Evolutionary conservation across 2,888 invertebrate species (phyloP), one percentile per base, ranked within the genome.

Genomic region (Epirrita christyi): DNA sequence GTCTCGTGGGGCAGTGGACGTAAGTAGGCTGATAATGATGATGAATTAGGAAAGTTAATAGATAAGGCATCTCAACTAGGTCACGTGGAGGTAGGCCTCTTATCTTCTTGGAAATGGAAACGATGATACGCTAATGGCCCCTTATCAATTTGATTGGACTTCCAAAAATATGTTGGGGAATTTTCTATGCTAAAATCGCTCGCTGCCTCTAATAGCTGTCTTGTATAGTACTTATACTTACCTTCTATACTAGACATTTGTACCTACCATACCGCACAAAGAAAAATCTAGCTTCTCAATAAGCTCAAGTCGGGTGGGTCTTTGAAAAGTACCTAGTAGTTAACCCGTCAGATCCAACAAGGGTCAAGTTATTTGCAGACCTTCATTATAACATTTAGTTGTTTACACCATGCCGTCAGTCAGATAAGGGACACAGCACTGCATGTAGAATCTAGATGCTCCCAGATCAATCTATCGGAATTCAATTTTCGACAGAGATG

Each of bases 351-450:
- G 66, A 72, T 72, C 73, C 71, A 70, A 34, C 66, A 29, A 29
- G 28, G 68, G 71, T 72, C 72, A 71, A 71, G 68, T 68, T 77
- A 76, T 76, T 78, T 72, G 51, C 64, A 75, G 66, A 61, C 46
- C 62, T 73, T 70, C 78, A 82, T 75, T 73, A 78, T 81, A 81
- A 69, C 61, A 57, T 55, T 53, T 43, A 74, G 69, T 84, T 85
- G 83, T 84, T 85, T 84, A 83, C 76, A 78, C 67, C 71, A 71
- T 75, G 72, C 71, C 61, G 65, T 50, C 36, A 66, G 58, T 51
- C 32, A 59, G 83, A 85, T 83, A 85, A 82, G 59, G 49, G 47
- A 8, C 66, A 47, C n/a, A n/a, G n/a, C n/a, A n/a, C n/a, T n/a
- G n/a, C n/a, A n/a, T n/a, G n/a, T 55, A 59, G 67, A 67, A 55